A percentile compares a stretch with the other conserved stretches of the same genome.
These are phyloP conservation scores for Heliconius erato DNA, from an alignment of 2,888 invertebrate genomes.

Conservation along the genomic window DNA sequence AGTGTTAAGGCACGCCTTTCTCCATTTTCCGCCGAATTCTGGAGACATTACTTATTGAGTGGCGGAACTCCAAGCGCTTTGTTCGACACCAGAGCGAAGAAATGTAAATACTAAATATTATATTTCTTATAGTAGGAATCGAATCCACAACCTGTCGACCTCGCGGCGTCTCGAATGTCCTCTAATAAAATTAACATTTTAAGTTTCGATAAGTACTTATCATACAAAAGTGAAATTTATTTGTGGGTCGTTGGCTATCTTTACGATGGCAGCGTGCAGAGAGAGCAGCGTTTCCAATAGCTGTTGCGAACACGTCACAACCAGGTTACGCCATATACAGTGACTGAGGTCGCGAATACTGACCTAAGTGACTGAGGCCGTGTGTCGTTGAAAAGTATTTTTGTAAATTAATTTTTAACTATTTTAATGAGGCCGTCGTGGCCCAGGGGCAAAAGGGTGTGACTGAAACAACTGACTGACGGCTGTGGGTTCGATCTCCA, in stretches of 20 bases:
- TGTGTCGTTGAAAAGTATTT: not conserved
- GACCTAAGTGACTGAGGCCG: slow-evolving; percentile 24
- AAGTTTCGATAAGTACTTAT: not conserved
- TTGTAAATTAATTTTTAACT: not conserved
- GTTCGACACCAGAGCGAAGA: too few relatives aligned
- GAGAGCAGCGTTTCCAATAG: slow-evolving; percentile 13
- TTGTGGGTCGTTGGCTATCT: not conserved
- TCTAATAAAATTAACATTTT: not conserved
- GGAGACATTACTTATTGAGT: too few relatives aligned
- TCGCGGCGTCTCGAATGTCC: not conserved
- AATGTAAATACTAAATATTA: too few relatives aligned
- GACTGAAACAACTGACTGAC: too few relatives aligned
- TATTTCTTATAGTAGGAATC: not conserved
- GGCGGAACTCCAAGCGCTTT: too few relatives aligned
- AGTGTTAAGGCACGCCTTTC: not conserved
- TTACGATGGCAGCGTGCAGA: not conserved
- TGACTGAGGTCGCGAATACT: slow-evolving; percentile 16
- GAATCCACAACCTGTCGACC: not conserved
- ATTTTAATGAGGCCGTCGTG: too few relatives aligned
- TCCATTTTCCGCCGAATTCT: too few relatives aligned
- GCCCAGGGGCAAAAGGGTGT: too few relatives aligned
- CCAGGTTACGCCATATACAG: slow-evolving; percentile 25
- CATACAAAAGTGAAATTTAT: not conserved
- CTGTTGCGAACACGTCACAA: slow-evolving; percentile 1
- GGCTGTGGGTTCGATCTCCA: too few relatives aligned